Base-by-base conservation (phyloP, 2,113 vertebrate genomes). In the Nibea albiflora region DNA sequence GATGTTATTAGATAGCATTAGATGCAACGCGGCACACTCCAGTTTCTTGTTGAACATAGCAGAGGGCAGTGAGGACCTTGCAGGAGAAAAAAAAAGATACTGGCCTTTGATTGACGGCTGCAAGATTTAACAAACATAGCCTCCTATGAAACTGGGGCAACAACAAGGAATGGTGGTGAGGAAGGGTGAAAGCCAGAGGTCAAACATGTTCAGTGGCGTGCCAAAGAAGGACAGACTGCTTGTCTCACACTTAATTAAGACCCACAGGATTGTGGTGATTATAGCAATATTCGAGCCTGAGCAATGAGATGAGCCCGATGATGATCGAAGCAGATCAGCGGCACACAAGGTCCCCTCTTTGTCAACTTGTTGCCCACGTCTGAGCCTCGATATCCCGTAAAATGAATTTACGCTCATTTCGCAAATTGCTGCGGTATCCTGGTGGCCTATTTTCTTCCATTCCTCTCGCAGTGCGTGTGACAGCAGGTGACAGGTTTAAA, bases 401-500 rank as follows among this genome's bases (percentile, higher is more conserved):
- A 78, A 75, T 11, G 14, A 75, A 89, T 88, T 68, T 44, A 49
- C 58, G 63, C 76, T 87, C 67, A 61, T 89, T 90, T 83, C 75
- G 56, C 71, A 90, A 91, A 83, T 87, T 90, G 85, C 78, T 15
- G 20, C 67, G 35, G 79, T 73, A 62, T 90, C 76, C 85, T 53
- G 54, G 76, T 53, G 35, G 62, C 70, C 78, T 54, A 39, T 79
- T 88, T 84, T 64, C 54, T 26, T 15, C 46, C 46, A 19, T 76
- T 69, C 50, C 76, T n/a, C 76, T 80, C 64, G 8, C 64, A 58
- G 57, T 44, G 31, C 11, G 12, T 3, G 19, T 76, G 78, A 79
- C 84, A 85, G 84, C 88, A 83, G 90, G 85, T 88, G 90, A 88
- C 85, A 73, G 76, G 68, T 93, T 90, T 87, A 90, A 90, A 92